Base-by-base conservation (phyloP, 2,888 invertebrate species). In the Brenthis daphne region DNA sequence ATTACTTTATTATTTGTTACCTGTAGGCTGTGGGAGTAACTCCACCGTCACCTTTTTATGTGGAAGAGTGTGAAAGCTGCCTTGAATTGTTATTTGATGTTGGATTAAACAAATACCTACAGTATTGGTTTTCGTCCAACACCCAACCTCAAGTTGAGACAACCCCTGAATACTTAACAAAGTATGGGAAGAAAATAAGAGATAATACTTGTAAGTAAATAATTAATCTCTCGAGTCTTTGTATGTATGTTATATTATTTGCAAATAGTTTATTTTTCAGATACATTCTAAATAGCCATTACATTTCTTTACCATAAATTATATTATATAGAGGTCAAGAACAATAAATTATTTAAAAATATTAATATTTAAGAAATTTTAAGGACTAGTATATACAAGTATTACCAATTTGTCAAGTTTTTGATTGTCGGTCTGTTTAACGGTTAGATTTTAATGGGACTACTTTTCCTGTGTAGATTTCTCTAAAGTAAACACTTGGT, bases 61-160 rank as follows among this genome's bases (percentile, higher is more conserved):
- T 98, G 0, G 97, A 98, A 87, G 98, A 98, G 86, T 98, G 96
- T 64, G 96, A 97, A 84, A 97, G 97, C 73, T 98, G 98, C 2
- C 85, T 98, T 3, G 95, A 96, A 63, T 94, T 97, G 74, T 90
- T 97, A 0, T 95, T 95, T 77, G 96, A 96, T 74, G 94, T 97
- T 14, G 97, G 97, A 4, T 93, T 97, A 24, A 94, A 96, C 71
- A 95, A 95, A 74, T 89, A 97, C 64, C 94, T 96, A 12, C 94
- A 94, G 54, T 93, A 95, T 12, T 96, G 96, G 95, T 93, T 96
- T 71, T 83, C 93, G 0, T 94, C 95, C 0, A 96, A 96, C 81
- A 94, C 95, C 0, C 94, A 95, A 29, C 95, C 95, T 0, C 94
- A 95, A 80, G 87, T 93, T 0, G 85, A 92, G 65, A 86, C 82